Conservation (phyloP, 30 jellyfish, hydroid and myxozoan genomes). For the Turritopsis dohrnii region DNA sequence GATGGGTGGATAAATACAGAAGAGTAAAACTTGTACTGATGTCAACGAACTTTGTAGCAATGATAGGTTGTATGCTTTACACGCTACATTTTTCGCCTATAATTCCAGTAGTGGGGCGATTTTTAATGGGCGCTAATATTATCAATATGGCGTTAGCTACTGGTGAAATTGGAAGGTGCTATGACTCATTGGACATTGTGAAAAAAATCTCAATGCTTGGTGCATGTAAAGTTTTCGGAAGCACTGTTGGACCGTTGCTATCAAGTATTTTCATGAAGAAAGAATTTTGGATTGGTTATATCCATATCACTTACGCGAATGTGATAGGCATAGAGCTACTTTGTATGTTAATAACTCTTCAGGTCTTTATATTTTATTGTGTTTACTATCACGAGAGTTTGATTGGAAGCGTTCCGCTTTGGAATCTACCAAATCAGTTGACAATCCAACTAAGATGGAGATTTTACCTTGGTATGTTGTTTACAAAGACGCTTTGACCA, state of each 20-base stretch:
- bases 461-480: background rate
- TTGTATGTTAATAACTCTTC: no score
- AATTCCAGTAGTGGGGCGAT: background rate
- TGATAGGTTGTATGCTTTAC: background rate
- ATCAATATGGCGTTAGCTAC: background rate
- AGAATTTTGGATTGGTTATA: background rate
- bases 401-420: background rate
- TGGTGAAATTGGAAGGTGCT: background rate
- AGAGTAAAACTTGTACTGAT: background rate
- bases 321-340: background rate
- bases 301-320: background rate
- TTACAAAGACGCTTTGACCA: background rate
- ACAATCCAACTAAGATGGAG: background rate
- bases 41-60: background rate
- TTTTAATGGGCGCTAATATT: background rate
- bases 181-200: background rate
- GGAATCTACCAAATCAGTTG: background rate
- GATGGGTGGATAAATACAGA: background rate
- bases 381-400: background rate
- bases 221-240: background rate
- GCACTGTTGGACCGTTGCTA: background rate
- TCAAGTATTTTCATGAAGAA: background rate
- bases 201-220: background rate
- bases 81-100: background rate
- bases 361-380: background rate